Evolutionary conservation across 2,113 vertebrate genomes (phyloP).

Genomic region (Plestiodon gilberti): DNA sequence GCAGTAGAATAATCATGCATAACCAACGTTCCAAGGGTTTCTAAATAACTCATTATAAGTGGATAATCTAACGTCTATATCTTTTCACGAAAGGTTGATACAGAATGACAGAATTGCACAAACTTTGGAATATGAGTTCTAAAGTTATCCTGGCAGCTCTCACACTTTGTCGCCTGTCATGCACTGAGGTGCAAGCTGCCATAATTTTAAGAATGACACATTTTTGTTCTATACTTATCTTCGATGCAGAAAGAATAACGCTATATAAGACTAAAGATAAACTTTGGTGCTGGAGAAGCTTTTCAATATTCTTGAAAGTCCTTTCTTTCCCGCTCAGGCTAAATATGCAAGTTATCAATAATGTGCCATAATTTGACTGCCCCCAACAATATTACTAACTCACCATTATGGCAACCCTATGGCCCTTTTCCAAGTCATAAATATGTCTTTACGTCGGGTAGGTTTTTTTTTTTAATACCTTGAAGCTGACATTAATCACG

Average conservation of each 20-base stretch:
- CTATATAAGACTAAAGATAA: not conserved
- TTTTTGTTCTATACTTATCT: conserved; percentile 27
- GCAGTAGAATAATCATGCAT: conserved; percentile 52
- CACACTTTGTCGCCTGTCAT: conserved; percentile 65
- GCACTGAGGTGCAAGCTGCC: conserved; percentile 42
- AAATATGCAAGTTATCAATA: not conserved
- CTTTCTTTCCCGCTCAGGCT: not conserved
- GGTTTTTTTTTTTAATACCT: not conserved
- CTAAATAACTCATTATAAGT: conserved; percentile 48
- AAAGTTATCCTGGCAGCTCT: conserved; percentile 67
- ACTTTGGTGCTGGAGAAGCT: not conserved
- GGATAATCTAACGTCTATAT: conserved; percentile 40
- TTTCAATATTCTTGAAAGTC: not conserved
- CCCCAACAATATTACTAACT: not conserved
- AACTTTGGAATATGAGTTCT: conserved; percentile 64
- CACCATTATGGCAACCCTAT: not conserved
- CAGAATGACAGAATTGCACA: conserved; percentile 67
- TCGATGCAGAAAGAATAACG: not conserved
- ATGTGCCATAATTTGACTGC: not conserved
- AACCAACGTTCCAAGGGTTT: conserved; percentile 53
- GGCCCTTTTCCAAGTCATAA: not conserved
- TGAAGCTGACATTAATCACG: not conserved
- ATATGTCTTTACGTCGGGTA: not conserved
- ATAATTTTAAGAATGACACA: conserved; percentile 50
- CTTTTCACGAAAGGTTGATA: conserved; percentile 62